Percentiles rank a stretch among this genome's conserved stretches.
phyloP scores from a whole-genome alignment of 2,797 vertebrate genomes.

The Alectoris magna region DNA sequence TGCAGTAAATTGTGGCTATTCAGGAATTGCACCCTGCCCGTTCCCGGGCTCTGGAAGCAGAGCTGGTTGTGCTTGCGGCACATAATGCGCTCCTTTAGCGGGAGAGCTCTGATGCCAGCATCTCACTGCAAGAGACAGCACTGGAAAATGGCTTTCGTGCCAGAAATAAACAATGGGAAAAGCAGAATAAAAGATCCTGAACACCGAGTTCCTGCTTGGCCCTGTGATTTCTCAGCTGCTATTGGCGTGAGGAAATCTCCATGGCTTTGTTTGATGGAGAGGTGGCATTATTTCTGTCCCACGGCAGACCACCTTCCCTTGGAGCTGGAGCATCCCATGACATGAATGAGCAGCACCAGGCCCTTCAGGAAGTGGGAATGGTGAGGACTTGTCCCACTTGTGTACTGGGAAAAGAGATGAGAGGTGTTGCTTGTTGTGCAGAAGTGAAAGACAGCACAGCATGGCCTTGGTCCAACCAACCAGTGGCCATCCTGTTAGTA shows the following conservation, averaged over 20 bases:
- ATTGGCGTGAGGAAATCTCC: not conserved
- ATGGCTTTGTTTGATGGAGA: constrained; percentile 22
- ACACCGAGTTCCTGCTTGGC: constrained; percentile 58
- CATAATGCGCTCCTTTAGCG: constrained; percentile 9
- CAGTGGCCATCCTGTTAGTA: not conserved
- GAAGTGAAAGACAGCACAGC: not conserved
- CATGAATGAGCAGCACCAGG: not conserved
- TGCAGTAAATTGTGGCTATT: constrained; percentile 55
- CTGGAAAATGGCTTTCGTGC: constrained; percentile 50
- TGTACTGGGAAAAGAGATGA: not conserved
- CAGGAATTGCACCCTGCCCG: constrained; percentile 33
- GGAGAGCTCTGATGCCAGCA: constrained; percentile 3
- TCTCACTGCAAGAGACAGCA: not conserved
- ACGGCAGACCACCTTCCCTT: not conserved
- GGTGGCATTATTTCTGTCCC: not conserved
- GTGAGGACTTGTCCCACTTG: not conserved
- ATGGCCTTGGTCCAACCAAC: accelerated
- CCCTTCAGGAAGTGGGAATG: not conserved
- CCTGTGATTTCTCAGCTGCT: constrained; percentile 45
- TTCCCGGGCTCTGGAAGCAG: constrained; percentile 15
- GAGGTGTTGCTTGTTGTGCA: accelerated
- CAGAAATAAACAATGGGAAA: constrained; percentile 51
- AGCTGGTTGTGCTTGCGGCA: constrained; percentile 23
- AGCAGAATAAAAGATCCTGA: constrained; percentile 56
- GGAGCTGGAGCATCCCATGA: not conserved